Conservation (phyloP, 2,888 invertebrate species). For the Hoplodrina blanda region DNA sequence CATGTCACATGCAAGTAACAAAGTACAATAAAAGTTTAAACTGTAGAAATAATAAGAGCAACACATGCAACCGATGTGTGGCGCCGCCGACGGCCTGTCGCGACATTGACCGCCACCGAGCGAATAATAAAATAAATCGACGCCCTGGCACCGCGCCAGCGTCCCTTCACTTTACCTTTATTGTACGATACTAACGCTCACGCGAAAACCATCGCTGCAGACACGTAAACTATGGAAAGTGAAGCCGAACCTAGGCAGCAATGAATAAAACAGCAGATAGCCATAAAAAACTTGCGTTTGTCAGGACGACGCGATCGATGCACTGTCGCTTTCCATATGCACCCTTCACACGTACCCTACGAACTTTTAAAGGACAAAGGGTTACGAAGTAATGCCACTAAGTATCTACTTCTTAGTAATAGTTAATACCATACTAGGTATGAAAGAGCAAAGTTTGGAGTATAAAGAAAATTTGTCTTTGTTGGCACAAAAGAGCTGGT, state of each 20-base stretch:
- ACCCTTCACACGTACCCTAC: conserved; percentile 69
- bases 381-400: conserved; percentile 58
- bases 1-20: conserved; percentile 45
- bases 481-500: conserved; percentile 68
- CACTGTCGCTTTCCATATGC: conserved; percentile 75
- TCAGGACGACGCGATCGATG: conserved; percentile 69
- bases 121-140: conserved; percentile 89
- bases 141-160: conserved; percentile 86
- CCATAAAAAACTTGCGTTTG: conserved; percentile 36
- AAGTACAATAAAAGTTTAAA: conserved; percentile 66
- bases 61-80: conserved; percentile 82
- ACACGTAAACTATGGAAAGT: conserved; percentile 57
- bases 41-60: conserved; percentile 75
- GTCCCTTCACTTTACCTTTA: conserved; percentile 85
- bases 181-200: conserved; percentile 70
- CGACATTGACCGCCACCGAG: conserved; percentile 89
- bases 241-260: conserved; percentile 62
- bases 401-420: conserved; percentile 7
- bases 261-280: conserved; percentile 59
- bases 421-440: conserved; percentile 3
- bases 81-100: conserved; percentile 82
- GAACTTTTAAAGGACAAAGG: conserved; percentile 69
- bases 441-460: conserved; percentile 32
- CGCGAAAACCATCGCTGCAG: conserved; percentile 68
- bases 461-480: conserved; percentile 68